Percentiles rank a stretch among this genome's conserved stretches.
Evolutionary conservation across 2,888 invertebrate species (phyloP).

Genomic region (Schizaphis graminum): DNA sequence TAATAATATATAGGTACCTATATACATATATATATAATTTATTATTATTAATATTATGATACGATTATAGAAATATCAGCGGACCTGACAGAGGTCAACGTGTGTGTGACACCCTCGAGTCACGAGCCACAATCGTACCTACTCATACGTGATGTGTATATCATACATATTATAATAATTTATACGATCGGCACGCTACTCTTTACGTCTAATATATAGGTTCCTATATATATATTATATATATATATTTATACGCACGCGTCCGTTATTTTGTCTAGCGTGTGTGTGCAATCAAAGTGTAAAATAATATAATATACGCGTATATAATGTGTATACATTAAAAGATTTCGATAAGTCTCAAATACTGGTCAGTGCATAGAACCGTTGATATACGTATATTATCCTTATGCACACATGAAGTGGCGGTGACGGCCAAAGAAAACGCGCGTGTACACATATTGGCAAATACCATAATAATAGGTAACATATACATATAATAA

Average conservation of each 20-base stretch:
- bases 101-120: constrained; percentile 34
- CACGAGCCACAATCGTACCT: constrained; percentile 2
- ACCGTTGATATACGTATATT: background rate
- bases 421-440: background rate
- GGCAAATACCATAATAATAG: constrained; percentile 10
- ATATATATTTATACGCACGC: background rate
- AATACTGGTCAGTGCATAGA: background rate
- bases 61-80: background rate
- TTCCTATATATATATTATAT: background rate
- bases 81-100: constrained; percentile 37
- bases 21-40: background rate
- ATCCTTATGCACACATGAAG: background rate
- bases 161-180: background rate
- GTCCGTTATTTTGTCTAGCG: background rate
- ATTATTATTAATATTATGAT: background rate
- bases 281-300: background rate
- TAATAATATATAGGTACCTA: background rate
- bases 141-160: background rate
- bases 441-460: background rate
- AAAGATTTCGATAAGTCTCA: background rate
- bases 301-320: background rate
- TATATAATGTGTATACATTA: background rate
- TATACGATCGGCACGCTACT: background rate
- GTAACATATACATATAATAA: background rate
- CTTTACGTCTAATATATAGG: background rate